phyloP scores from a whole-genome alignment of 2,888 invertebrate species.

The Eilema sororculum region DNA sequence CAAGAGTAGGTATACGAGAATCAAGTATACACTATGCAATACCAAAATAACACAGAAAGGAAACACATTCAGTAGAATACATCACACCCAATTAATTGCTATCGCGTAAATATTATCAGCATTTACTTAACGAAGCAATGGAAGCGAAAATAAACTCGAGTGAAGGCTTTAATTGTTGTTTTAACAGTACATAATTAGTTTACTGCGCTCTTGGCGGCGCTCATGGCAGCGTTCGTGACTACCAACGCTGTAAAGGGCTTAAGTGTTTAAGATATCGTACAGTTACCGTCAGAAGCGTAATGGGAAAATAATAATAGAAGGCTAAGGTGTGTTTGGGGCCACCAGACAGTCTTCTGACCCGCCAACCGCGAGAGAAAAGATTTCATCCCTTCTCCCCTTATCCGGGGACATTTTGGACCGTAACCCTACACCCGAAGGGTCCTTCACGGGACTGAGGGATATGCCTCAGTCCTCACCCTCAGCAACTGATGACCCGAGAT shows the following conservation, averaged over 20 bases:
- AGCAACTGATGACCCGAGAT: no score
- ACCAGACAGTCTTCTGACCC: no score
- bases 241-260: not conserved
- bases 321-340: no score
- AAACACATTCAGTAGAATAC: not conserved
- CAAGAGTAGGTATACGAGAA: no score
- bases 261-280: conserved; percentile 1
- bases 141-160: not conserved
- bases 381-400: no score
- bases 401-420: no score
- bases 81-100: not conserved
- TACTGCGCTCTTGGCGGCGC: not conserved
- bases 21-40: not conserved
- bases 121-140: not conserved
- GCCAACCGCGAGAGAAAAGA: no score
- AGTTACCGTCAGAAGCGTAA: not conserved
- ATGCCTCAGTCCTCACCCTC: no score
- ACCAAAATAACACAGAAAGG: no score
- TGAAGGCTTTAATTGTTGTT: not conserved
- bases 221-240: not conserved
- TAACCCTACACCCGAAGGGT: no score
- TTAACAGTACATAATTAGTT: not conserved
- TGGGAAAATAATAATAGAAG: no score
- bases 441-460: no score
- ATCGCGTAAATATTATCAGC: not conserved